These are phyloP conservation scores for Platycercus adscitus DNA, from an alignment of 2,113 vertebrate species.

Conservation along the genomic window DNA sequence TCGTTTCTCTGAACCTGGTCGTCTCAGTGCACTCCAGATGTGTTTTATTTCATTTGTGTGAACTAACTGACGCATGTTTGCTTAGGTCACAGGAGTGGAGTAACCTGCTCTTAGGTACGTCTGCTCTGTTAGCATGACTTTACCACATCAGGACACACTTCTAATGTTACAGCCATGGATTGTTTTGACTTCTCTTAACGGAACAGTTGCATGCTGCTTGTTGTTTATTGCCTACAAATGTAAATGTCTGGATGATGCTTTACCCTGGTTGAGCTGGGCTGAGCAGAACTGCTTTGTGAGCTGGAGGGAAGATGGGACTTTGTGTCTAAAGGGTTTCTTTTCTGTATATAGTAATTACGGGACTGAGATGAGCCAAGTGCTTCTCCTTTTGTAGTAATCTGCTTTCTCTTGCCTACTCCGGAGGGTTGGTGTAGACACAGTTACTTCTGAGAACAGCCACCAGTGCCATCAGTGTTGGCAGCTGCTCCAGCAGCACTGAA, in stretches of 20 bases:
- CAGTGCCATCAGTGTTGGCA: not conserved
- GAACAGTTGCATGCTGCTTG: constrained; percentile 56
- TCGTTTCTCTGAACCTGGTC: not conserved
- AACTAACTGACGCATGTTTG: constrained; percentile 24
- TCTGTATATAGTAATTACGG: not conserved
- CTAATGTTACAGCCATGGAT: not conserved
- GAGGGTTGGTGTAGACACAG: not conserved
- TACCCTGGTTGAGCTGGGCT: not conserved
- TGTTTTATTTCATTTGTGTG: constrained; percentile 1
- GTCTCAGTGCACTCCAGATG: not conserved
- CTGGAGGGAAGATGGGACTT: not conserved
- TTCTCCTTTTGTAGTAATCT: not conserved
- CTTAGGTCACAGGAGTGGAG: not conserved
- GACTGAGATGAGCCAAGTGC: not conserved
- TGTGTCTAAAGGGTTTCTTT: constrained; percentile 14
- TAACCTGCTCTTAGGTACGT: not conserved
- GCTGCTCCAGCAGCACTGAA: not conserved
- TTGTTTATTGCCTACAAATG: constrained; percentile 15
- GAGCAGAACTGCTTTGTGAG: not conserved
- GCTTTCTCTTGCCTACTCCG: not conserved
- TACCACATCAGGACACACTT: not conserved
- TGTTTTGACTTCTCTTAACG: constrained; percentile 26
- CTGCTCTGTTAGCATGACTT: constrained; percentile 38
- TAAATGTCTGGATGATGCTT: constrained; percentile 37
- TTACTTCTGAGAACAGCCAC: constrained; percentile 14